These are phyloP conservation scores for Cantharis rustica DNA, from an alignment of 2,888 invertebrate species.

Conservation along the genomic window DNA sequence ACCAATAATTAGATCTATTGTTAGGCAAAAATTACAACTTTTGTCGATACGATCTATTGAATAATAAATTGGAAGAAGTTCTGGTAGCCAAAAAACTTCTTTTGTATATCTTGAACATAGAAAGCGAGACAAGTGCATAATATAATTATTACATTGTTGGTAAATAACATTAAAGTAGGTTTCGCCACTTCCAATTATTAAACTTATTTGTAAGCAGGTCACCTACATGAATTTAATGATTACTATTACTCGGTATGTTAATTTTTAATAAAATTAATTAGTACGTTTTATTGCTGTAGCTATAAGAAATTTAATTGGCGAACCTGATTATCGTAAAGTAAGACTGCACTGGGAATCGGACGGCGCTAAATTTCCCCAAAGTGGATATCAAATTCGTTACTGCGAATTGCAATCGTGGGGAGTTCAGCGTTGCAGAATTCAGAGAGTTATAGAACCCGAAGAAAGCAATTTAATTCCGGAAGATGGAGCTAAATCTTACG, in stretches of 20 bases:
- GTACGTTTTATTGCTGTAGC: conserved; percentile 55
- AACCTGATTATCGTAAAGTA: conserved; percentile 70
- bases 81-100: neutral
- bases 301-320: conserved; percentile 66
- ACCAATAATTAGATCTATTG: neutral
- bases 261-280: neutral
- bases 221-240: neutral
- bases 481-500: conserved; percentile 57
- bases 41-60: neutral
- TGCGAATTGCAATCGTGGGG: conserved; percentile 83
- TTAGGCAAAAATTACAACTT: neutral
- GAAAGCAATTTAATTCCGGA: conserved; percentile 36
- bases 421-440: conserved; percentile 72
- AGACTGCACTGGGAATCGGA: conserved; percentile 68
- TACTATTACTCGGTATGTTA: neutral
- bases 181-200: neutral
- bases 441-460: conserved; percentile 45
- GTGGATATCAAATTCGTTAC: conserved; percentile 73
- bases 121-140: neutral
- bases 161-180: neutral
- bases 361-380: conserved; percentile 54
- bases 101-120: neutral
- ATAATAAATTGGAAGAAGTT: neutral
- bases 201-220: neutral
- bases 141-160: neutral